Evolutionary conservation across 2,888 invertebrate genomes (phyloP).

Genomic region (Lasioglossum calceatum): DNA sequence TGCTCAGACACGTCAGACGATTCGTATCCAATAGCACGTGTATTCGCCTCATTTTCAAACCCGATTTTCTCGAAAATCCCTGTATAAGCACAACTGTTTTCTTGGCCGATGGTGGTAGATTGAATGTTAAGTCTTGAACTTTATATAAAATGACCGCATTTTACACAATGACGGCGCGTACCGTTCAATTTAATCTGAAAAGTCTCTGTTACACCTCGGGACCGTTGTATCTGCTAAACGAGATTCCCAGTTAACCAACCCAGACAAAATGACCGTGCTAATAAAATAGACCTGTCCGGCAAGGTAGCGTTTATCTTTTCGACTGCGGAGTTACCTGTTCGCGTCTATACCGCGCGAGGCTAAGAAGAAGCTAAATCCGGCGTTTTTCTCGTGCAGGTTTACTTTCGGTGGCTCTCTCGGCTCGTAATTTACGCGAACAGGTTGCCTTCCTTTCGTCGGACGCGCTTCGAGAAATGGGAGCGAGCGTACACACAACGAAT

Average conservation of each 20-base stretch:
- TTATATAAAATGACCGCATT: conserved; percentile 73
- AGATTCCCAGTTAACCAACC: conserved; percentile 41
- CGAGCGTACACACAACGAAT: conserved; percentile 12
- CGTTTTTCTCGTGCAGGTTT: conserved; percentile 50
- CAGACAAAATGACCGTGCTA: conserved; percentile 69
- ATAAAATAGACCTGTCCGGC: conserved; percentile 67
- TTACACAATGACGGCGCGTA: conserved; percentile 8
- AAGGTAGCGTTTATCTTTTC: conserved; percentile 63
- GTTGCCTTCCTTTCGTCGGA: neutral
- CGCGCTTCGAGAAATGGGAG: neutral
- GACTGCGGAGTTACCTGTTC: conserved; percentile 52
- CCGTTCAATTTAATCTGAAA: neutral
- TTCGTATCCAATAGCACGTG: no score
- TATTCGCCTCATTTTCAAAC: no score
- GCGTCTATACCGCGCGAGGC: conserved; percentile 46
- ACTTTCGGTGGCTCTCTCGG: conserved; percentile 28
- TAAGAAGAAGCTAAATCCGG: conserved; percentile 53
- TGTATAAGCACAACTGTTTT: no score
- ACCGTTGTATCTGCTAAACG: conserved; percentile 51
- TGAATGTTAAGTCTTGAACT: no score
- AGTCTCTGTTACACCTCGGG: conserved; percentile 16
- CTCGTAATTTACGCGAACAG: conserved; percentile 34
- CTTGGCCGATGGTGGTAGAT: no score
- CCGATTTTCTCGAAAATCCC: no score
- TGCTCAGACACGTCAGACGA: no score